These are phyloP conservation scores for Battus philenor DNA, from an alignment of 1,140 invertebrate genomes.

Conservation along the genomic window DNA sequence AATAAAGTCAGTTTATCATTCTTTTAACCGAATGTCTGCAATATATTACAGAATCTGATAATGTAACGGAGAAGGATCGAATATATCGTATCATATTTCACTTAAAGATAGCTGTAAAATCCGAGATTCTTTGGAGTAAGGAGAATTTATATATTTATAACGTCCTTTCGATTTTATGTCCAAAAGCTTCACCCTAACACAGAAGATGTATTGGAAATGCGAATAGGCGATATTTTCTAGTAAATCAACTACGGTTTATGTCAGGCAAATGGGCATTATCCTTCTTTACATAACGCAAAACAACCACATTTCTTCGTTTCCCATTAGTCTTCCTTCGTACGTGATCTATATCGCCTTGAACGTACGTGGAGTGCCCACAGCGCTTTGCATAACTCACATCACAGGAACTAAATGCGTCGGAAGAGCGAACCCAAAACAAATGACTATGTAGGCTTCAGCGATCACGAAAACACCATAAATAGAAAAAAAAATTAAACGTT, in stretches of 20 bases:
- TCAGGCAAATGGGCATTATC: constrained; percentile 43
- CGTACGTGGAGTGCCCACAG: constrained; percentile 37
- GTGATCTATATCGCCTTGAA: constrained; percentile 36
- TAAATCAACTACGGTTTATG: constrained; percentile 54
- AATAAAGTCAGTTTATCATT: too few relatives aligned
- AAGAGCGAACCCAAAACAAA: constrained; percentile 51
- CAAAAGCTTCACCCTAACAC: constrained; percentile 45
- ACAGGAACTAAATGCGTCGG: constrained; percentile 42
- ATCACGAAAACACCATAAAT: constrained; percentile 62
- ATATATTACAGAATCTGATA: constrained; percentile 27
- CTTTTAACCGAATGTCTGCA: constrained; percentile 21
- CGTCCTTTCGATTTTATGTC: constrained; percentile 53
- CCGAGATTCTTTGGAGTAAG: constrained; percentile 40
- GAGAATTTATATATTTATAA: constrained; percentile 52
- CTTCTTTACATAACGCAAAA: constrained; percentile 46
- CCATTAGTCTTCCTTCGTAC: constrained; percentile 41
- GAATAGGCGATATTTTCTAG: constrained; percentile 61
- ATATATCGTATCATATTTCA: constrained; percentile 49
- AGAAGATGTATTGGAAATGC: constrained; percentile 54
- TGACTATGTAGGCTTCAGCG: constrained; percentile 45
- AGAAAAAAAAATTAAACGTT: constrained; percentile 66
- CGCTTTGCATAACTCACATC: constrained; percentile 49
- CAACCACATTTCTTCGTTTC: constrained; percentile 42
- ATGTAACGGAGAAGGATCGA: constrained; percentile 39
- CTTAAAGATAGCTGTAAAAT: constrained; percentile 50